Evolutionary conservation across 2,113 vertebrate species (phyloP).

Genomic region (Leucoraja erinaceus): DNA sequence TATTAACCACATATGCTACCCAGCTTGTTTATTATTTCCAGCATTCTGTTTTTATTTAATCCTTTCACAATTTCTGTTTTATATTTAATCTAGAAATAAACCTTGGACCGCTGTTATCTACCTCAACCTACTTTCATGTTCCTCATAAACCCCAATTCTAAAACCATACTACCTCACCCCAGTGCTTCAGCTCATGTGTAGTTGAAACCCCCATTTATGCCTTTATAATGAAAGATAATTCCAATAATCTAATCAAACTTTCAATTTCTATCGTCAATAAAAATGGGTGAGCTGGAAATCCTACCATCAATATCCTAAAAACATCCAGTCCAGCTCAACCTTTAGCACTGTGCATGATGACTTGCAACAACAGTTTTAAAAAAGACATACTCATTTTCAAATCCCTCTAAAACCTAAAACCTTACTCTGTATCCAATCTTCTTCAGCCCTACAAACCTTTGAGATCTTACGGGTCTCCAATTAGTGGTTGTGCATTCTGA

Average conservation of each 20-base stretch:
- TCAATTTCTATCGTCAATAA: not conserved
- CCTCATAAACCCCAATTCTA: too few relatives aligned
- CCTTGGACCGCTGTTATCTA: not conserved
- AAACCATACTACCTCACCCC: not conserved
- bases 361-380: not conserved
- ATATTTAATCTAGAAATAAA: not conserved
- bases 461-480: not conserved
- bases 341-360: not conserved
- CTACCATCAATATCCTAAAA: not conserved
- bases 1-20: too few relatives aligned
- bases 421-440: too few relatives aligned
- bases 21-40: too few relatives aligned
- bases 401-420: not conserved
- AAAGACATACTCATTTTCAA: not conserved
- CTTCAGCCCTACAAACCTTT: not conserved
- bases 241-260: too few relatives aligned
- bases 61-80: too few relatives aligned
- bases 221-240: not conserved
- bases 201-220: not conserved
- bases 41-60: too few relatives aligned
- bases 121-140: not conserved
- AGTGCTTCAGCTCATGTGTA: not conserved
- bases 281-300: not conserved
- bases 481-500: too few relatives aligned
- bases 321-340: not conserved